A percentile compares a stretch with the other conserved stretches of the same genome.
phyloP scores from a whole-genome alignment of 2,797 vertebrate species.

The Nyctibius grandis region DNA sequence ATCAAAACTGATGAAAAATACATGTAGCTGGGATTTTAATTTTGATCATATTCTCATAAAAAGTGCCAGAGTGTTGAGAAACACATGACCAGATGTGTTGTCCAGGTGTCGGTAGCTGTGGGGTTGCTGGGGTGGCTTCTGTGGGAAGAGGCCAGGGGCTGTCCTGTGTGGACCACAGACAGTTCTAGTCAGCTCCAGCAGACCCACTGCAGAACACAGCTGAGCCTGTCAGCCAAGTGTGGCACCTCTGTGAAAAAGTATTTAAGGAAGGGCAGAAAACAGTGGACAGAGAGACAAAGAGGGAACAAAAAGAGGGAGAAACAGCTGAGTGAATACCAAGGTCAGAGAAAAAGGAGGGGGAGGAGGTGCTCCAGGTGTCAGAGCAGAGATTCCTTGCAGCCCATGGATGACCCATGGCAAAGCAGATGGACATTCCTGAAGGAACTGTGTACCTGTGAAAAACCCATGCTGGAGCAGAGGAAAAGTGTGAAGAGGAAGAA shows the following conservation, averaged over 20 bases:
- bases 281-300: neutral
- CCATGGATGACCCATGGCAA: neutral
- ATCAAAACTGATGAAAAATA: neutral
- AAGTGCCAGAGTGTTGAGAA: neutral
- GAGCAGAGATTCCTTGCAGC: neutral
- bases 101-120: neutral
- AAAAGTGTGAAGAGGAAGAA: neutral
- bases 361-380: neutral
- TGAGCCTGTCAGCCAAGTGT: neutral
- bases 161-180: rapidly evolving
- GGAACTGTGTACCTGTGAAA: neutral
- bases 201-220: neutral
- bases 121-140: neutral
- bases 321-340: neutral
- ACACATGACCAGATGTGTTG: rapidly evolving
- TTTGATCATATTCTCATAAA: neutral
- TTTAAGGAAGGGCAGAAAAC: neutral
- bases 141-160: neutral
- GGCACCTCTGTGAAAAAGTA: neutral
- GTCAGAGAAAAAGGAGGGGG: neutral
- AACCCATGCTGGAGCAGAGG: neutral
- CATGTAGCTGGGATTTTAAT: neutral
- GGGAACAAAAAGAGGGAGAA: neutral
- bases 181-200: neutral
- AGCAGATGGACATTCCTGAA: neutral